Percentiles rank a stretch among this genome's conserved stretches.
phyloP scores from a whole-genome alignment of 2,797 vertebrate species.

The Pseudocheirus occidentalis region DNA sequence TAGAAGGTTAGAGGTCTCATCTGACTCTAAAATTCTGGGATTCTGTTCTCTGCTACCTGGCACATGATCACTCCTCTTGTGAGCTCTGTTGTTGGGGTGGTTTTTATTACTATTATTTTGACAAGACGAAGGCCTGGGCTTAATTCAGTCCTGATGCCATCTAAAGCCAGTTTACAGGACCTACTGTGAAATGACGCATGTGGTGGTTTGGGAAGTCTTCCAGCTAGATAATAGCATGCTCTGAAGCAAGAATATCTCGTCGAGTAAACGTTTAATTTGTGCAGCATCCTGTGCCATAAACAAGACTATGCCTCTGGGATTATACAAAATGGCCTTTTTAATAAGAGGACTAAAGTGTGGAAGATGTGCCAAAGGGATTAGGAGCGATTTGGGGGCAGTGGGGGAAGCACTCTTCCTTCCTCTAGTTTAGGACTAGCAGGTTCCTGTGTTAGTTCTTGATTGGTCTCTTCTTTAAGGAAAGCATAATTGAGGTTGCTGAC shows the following conservation, averaged over 20 bases:
- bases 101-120: neutral
- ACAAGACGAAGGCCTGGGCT: slow-evolving; percentile 20
- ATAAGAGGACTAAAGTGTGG: neutral
- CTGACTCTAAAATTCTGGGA: neutral
- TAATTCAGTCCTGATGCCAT: slow-evolving; percentile 45
- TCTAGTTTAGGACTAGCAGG: neutral
- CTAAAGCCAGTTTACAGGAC: neutral
- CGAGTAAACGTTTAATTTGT: slow-evolving; percentile 30
- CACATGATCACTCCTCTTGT: slow-evolving; percentile 1
- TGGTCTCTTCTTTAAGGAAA: slow-evolving; percentile 29
- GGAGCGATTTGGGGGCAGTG: neutral
- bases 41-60: neutral
- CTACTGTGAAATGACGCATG: slow-evolving; percentile 3
- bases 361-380: slow-evolving; percentile 8
- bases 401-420: neutral
- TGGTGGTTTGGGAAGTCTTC: slow-evolving; percentile 9
- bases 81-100: neutral
- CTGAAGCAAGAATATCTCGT: neutral
- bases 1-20: neutral
- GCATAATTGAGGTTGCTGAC: neutral
- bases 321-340: slow-evolving; percentile 36
- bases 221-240: neutral
- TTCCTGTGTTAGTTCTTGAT: slow-evolving; percentile 28
- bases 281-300: neutral
- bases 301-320: neutral